Base-by-base conservation (phyloP, 2,113 vertebrate species). In the Chloebia gouldiae region DNA sequence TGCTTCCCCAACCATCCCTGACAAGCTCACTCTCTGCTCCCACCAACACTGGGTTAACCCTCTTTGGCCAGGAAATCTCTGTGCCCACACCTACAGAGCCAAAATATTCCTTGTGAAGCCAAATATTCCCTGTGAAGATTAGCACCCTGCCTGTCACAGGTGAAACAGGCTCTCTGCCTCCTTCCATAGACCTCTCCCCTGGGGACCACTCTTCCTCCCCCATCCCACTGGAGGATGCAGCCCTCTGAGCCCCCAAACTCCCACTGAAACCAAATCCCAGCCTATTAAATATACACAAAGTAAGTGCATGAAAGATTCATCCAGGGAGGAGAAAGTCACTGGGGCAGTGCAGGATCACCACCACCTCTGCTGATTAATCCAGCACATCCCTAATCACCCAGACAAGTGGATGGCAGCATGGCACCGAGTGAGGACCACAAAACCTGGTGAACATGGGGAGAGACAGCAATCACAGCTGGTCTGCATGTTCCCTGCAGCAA, bases 181-280 rank as follows among this genome's bases (percentile, higher is more conserved):
- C 45, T 40, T 64, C 18, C 2, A 3, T 54, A 68, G 5, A 42
- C 16, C 31, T 11, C 22, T 44, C 5, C 33, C 10, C 11, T 24
- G 53, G 24, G 45, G 24, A 69, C 18, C 14, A 4, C 35, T 22
- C 24, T 39, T 22, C 3, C 15, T 1, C 1, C 0, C 7, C 27
- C 53, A 27, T 40, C 49, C 47, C 13, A 0, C 59, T 6, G 57
- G 16, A 49, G 25, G 11, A 27, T 27, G 40, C n/a, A 70, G 59
- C 20, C 15, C 21, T 33, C 40, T 10, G 3, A 57, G 27, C 28
- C n/a, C 11, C 8, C 40, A 44, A 21, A 73, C 14, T 27, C 6
- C 83, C 35, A 23, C 65, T 63, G 10, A 1, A 80, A 64, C 17
- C 47, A 45, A 68, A 57, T 30, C 70, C 80, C 76, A 92, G 57